Evolutionary conservation across 2,888 invertebrate species (phyloP).

Genomic region (Drosophila kuntzei): DNA sequence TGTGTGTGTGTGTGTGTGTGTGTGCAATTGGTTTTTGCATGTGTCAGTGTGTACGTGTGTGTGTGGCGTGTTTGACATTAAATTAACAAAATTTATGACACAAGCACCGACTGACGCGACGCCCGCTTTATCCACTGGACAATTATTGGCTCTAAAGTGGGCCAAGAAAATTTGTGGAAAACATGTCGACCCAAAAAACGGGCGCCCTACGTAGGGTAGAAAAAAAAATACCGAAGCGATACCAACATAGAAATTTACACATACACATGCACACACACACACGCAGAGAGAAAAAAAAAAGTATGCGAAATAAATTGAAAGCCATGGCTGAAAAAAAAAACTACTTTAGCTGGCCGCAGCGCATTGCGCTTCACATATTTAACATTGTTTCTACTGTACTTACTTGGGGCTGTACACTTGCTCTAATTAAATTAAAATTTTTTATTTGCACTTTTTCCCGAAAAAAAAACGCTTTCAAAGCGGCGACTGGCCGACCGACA

Average conservation of each 20-base stretch:
- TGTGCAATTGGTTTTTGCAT: constrained; percentile 13
- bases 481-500: constrained; percentile 48
- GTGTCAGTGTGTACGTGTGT: constrained; percentile 7
- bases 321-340: constrained; percentile 14
- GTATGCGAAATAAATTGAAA: constrained; percentile 19
- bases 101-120: constrained; percentile 20
- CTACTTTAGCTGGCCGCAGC: background rate
- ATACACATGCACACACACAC: constrained; percentile 20
- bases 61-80: constrained; percentile 52
- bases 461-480: constrained; percentile 32
- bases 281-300: constrained; percentile 15
- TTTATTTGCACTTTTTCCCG: constrained; percentile 31
- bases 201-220: constrained; percentile 24
- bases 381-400: constrained; percentile 30
- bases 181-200: constrained; percentile 18
- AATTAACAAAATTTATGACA: constrained; percentile 58
- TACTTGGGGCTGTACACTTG: constrained; percentile 36
- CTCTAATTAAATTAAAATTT: constrained; percentile 23
- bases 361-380: background rate
- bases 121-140: constrained; percentile 3
- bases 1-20: background rate
- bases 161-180: constrained; percentile 22
- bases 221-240: constrained; percentile 22
- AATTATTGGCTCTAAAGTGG: constrained; percentile 14
- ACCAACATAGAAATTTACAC: constrained; percentile 34